phyloP scores from a whole-genome alignment of 2,797 vertebrate genomes.

The Anabacerthia variegaticeps region DNA sequence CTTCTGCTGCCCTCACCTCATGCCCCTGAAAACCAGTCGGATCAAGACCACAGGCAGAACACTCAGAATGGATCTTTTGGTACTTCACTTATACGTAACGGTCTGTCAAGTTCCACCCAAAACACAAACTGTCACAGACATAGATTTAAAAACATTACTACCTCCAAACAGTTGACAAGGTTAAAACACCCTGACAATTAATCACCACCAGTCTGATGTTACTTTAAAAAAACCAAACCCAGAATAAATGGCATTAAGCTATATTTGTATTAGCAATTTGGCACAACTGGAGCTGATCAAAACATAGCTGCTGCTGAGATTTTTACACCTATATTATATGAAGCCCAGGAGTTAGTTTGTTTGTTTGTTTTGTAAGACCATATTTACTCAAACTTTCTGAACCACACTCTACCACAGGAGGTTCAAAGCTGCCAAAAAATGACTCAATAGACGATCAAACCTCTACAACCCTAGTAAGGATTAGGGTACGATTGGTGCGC shows the following conservation, averaged over 20 bases:
- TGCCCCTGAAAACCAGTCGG: background rate
- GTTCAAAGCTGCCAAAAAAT: background rate
- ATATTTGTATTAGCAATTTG: background rate
- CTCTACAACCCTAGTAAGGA: fast-evolving
- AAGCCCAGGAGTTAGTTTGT: background rate
- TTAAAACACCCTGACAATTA: background rate
- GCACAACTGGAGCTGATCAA: background rate
- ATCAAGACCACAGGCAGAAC: background rate
- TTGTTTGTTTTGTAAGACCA: background rate
- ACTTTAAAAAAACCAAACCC: background rate
- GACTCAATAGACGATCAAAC: background rate
- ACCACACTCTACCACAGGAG: background rate
- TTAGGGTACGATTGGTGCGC: background rate
- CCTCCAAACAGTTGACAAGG: background rate
- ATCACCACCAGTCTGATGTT: background rate
- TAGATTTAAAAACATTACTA: background rate
- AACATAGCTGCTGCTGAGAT: background rate
- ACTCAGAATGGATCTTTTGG: background rate
- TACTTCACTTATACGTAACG: background rate
- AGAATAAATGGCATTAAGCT: background rate
- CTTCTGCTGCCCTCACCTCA: background rate
- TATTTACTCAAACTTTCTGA: background rate
- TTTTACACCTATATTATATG: background rate
- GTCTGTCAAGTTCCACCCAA: background rate
- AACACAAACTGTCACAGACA: background rate